Evolutionary conservation across 2,797 vertebrate genomes (phyloP).

Genomic region (Alfaro cultratus): DNA sequence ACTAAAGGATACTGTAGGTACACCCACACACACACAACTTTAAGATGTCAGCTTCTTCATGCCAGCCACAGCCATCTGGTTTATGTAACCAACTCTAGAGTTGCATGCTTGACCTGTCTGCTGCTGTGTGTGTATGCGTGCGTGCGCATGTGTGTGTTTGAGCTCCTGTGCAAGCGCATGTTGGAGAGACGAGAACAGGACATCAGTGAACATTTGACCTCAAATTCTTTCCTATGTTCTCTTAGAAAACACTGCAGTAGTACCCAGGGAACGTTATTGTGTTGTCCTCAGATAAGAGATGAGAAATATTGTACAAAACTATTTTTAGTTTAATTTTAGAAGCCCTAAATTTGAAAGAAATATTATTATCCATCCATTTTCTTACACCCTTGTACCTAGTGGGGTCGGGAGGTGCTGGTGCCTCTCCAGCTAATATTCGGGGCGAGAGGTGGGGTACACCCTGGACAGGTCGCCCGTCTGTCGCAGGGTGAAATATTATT

Average conservation of each 20-base stretch:
- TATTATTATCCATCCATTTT: neutral
- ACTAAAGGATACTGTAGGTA: constrained; percentile 52
- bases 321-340: neutral
- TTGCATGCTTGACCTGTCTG: constrained; percentile 59
- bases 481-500: neutral
- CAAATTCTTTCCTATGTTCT: constrained; percentile 54
- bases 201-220: constrained; percentile 62
- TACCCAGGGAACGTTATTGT: constrained; percentile 59
- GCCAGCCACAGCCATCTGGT: constrained; percentile 67
- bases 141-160: constrained; percentile 1
- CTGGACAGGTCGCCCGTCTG: too few relatives aligned
- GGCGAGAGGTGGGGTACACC: too few relatives aligned
- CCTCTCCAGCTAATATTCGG: too few relatives aligned
- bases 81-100: constrained; percentile 66
- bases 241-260: constrained; percentile 36
- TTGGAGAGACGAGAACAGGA: constrained; percentile 33
- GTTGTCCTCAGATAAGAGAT: constrained; percentile 56
- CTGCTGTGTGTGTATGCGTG: neutral
- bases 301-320: constrained; percentile 25
- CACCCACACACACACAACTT: constrained; percentile 39
- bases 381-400: too few relatives aligned
- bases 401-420: too few relatives aligned
- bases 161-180: constrained; percentile 1
- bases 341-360: neutral
- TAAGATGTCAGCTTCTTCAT: constrained; percentile 57